phyloP scores from a whole-genome alignment of 2,797 vertebrate genomes.

The Tapirus indicus region DNA sequence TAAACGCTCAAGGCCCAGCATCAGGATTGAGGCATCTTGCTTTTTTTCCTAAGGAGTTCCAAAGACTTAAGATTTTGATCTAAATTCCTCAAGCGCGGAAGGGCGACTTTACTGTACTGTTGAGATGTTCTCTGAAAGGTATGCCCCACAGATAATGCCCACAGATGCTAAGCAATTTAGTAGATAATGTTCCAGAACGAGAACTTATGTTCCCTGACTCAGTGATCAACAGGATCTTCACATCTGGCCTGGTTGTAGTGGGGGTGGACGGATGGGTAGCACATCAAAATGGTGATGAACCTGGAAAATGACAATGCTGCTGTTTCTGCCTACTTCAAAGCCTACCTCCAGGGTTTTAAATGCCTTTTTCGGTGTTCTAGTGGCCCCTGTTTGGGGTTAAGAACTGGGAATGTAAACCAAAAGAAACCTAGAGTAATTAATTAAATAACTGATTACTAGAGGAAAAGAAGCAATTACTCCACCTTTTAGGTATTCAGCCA shows the following conservation, averaged over 20 bases:
- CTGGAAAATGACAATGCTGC: neutral
- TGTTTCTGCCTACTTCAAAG: neutral
- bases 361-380: neutral
- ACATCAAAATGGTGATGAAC: neutral
- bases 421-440: neutral
- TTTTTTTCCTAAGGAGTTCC: neutral
- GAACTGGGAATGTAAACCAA: slow-evolving; percentile 5
- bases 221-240: neutral
- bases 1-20: neutral
- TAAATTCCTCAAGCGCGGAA: neutral
- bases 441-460: neutral
- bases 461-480: neutral
- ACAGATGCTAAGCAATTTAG: neutral
- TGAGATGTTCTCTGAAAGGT: neutral
- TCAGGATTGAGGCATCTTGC: neutral
- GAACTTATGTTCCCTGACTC: neutral
- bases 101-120: neutral
- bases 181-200: neutral
- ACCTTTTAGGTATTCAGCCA: neutral
- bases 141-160: neutral
- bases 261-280: neutral
- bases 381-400: neutral
- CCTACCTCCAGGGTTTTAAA: neutral
- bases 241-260: neutral
- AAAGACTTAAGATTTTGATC: neutral